Evolutionary conservation across 2,113 vertebrate genomes (phyloP).

Genomic region (Barbus barbus): DNA sequence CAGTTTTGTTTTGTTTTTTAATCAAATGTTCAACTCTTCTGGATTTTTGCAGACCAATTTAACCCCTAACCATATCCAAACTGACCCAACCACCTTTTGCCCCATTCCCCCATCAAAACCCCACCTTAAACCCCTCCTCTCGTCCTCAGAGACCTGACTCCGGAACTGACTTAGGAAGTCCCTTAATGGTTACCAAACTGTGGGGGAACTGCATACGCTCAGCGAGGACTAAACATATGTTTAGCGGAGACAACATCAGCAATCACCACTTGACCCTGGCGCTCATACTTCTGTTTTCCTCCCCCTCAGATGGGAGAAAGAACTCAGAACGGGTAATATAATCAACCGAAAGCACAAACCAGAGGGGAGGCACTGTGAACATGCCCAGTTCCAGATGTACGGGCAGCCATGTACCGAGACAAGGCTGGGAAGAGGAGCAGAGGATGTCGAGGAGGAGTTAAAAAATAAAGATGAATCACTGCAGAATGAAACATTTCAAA

Average conservation of each 20-base stretch:
- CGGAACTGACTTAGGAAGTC: slow-evolving; percentile 88
- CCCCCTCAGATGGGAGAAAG: slow-evolving; percentile 53
- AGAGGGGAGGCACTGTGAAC: slow-evolving; percentile 76
- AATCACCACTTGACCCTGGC: slow-evolving; percentile 84
- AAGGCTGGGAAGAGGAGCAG: slow-evolving; percentile 51
- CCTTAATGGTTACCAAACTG: slow-evolving; percentile 90
- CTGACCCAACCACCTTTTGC: slow-evolving; percentile 5
- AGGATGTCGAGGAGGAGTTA: not conserved
- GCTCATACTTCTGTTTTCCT: slow-evolving; percentile 64
- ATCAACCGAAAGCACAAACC: slow-evolving; percentile 82
- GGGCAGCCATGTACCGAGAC: slow-evolving; percentile 74
- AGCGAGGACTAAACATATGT: slow-evolving; percentile 81
- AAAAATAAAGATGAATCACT: slow-evolving; percentile 29
- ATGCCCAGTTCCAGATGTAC: slow-evolving; percentile 86
- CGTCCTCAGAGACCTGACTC: slow-evolving; percentile 77
- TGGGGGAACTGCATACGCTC: slow-evolving; percentile 75
- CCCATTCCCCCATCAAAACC: slow-evolving; percentile 56
- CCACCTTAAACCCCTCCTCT: slow-evolving; percentile 4
- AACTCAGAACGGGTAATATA: slow-evolving; percentile 76
- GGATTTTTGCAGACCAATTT: not conserved
- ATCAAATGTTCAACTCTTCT: not conserved
- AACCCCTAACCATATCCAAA: slow-evolving; percentile 11
- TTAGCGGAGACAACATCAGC: slow-evolving; percentile 79
- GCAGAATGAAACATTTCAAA: not conserved
- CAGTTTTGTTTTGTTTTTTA: not conserved